Percentiles rank a stretch among this genome's conserved stretches.
These are phyloP conservation scores for Mesorhabditis belari DNA, from an alignment of 2,888 invertebrate genomes.

Conservation along the genomic window DNA sequence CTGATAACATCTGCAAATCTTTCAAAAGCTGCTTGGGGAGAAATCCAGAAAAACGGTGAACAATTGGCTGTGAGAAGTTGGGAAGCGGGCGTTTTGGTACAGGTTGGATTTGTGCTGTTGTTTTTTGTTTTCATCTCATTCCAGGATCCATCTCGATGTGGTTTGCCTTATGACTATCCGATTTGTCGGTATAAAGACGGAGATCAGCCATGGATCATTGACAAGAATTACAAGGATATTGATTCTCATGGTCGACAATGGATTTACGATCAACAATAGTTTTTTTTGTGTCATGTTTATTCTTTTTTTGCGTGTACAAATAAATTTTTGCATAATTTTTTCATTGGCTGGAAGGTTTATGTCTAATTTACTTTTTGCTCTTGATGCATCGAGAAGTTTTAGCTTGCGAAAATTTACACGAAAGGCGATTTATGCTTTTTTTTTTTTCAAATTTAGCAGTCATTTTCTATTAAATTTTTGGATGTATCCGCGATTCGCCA, in stretches of 20 bases:
- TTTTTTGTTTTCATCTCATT: neutral
- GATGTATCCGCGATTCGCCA: too few relatives aligned
- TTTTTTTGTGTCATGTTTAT: neutral
- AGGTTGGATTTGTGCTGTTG: slow-evolving; percentile 4
- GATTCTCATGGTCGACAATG: slow-evolving; percentile 12
- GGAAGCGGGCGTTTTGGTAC: slow-evolving; percentile 44
- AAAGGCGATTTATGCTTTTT: too few relatives aligned
- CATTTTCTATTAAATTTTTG: too few relatives aligned
- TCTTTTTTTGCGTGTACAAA: too few relatives aligned
- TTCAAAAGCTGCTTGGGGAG: slow-evolving; percentile 95
- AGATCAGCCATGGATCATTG: slow-evolving; percentile 19
- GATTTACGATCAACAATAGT: neutral
- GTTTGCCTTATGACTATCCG: slow-evolving; percentile 42
- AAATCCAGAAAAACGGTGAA: slow-evolving; percentile 51
- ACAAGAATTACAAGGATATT: slow-evolving; percentile 6
- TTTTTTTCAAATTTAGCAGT: too few relatives aligned
- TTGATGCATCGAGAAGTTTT: too few relatives aligned
- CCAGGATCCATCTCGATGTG: slow-evolving; percentile 14
- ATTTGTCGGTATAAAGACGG: slow-evolving; percentile 7
- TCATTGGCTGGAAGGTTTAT: neutral
- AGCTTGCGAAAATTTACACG: too few relatives aligned
- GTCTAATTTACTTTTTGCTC: too few relatives aligned
- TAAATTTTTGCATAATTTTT: neutral
- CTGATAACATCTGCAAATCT: slow-evolving; percentile 74
- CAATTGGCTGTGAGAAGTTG: slow-evolving; percentile 32